Evolutionary conservation across 2,113 vertebrate genomes (phyloP).

Genomic region (Psilopsiagon aurifrons): DNA sequence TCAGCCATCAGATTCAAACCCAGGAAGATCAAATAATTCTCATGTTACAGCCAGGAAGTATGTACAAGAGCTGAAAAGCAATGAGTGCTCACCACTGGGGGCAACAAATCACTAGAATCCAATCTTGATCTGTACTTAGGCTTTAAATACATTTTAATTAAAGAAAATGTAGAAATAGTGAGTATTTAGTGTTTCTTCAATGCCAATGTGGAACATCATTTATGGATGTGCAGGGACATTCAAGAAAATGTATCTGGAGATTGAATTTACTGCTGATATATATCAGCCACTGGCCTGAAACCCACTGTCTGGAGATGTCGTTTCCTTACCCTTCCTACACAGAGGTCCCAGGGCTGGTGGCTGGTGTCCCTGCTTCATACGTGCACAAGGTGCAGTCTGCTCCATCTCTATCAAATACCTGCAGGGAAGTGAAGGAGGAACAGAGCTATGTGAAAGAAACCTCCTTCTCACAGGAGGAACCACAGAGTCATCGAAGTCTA

Average conservation of each 20-base stretch:
- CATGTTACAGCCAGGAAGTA: not conserved
- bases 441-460: not conserved
- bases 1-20: not conserved
- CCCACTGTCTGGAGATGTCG: fast-evolving
- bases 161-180: not conserved
- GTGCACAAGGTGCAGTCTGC: not conserved
- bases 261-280: not conserved
- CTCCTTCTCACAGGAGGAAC: not conserved
- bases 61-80: not conserved
- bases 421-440: not conserved
- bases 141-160: not conserved
- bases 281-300: not conserved
- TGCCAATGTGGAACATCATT: not conserved
- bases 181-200: not conserved
- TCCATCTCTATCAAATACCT: not conserved
- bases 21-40: not conserved
- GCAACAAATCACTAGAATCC: not conserved
- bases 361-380: fast-evolving
- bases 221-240: not conserved
- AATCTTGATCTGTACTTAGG: not conserved
- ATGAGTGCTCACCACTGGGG: not conserved
- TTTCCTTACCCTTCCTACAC: not conserved
- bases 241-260: not conserved
- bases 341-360: not conserved
- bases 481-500: not conserved